Percentiles rank a stretch among this genome's conserved stretches.
These are phyloP conservation scores for Lysiphlebus fabarum DNA, from an alignment of 1,140 invertebrate species.

Conservation along the genomic window DNA sequence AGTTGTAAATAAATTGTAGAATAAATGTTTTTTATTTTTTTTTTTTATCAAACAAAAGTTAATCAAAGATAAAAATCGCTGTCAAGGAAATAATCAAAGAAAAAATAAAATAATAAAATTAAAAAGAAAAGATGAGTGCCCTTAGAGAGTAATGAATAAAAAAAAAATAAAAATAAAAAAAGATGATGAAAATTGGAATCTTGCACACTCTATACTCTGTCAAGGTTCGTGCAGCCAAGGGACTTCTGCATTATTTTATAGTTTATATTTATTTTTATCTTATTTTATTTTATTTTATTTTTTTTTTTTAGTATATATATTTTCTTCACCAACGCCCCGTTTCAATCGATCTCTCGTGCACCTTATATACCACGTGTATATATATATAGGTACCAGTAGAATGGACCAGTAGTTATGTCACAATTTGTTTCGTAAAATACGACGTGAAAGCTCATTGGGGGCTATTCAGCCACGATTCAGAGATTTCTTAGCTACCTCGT, in stretches of 20 bases:
- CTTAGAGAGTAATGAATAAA: too few relatives aligned
- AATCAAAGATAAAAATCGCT: too few relatives aligned
- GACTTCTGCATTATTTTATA: slow-evolving; percentile 18
- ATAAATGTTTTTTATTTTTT: too few relatives aligned
- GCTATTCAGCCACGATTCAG: slow-evolving; percentile 1
- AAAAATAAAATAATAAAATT: too few relatives aligned
- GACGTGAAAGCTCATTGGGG: slow-evolving; percentile 13
- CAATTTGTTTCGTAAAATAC: slow-evolving; percentile 22
- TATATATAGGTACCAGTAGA: slow-evolving; percentile 8
- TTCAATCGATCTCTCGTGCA: slow-evolving; percentile 42
- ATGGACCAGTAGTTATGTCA: slow-evolving; percentile 16
- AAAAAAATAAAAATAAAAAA: too few relatives aligned
- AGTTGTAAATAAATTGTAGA: too few relatives aligned
- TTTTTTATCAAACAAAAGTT: too few relatives aligned
- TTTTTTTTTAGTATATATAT: slow-evolving; percentile 18
- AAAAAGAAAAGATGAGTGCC: too few relatives aligned
- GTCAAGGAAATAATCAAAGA: too few relatives aligned
- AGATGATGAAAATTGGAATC: too few relatives aligned
- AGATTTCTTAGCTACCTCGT: slow-evolving; percentile 12
- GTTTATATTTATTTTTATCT: slow-evolving; percentile 6
- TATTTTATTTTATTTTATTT: too few relatives aligned
- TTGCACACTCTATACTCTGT: neutral
- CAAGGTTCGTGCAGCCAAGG: slow-evolving; percentile 1
- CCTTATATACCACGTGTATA: slow-evolving; percentile 23
- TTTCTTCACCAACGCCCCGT: slow-evolving; percentile 38